Conservation (phyloP, 30 jellyfish, hydroid and myxozoan species). For the Haliclystus octoradiatus region DNA sequence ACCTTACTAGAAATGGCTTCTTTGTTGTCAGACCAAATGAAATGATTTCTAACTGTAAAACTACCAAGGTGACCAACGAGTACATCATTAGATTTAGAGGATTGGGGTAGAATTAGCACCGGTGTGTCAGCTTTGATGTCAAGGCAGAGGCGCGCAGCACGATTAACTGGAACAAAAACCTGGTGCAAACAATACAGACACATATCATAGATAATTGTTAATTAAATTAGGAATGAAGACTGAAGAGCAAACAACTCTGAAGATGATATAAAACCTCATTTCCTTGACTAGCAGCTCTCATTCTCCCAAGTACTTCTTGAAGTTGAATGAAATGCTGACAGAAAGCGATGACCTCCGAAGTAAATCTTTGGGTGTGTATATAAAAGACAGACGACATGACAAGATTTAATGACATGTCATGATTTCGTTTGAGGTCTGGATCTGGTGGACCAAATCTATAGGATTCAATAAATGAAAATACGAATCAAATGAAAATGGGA, state of each 20-base stretch:
- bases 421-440: slow-evolving; percentile 59
- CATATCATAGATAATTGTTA: too few relatives aligned
- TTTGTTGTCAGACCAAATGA: slow-evolving; percentile 70
- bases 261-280: slow-evolving; percentile 44
- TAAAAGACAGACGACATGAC: slow-evolving; percentile 82
- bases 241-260: background rate
- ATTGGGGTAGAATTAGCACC: slow-evolving; percentile 74
- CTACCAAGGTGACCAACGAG: slow-evolving; percentile 88
- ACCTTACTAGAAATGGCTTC: slow-evolving; percentile 62
- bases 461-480: too few relatives aligned
- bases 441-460: slow-evolving; percentile 80
- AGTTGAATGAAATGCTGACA: slow-evolving; percentile 87
- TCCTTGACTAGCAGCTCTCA: slow-evolving; percentile 94
- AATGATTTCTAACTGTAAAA: slow-evolving; percentile 50
- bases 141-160: slow-evolving; percentile 88
- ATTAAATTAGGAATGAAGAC: background rate
- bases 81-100: slow-evolving; percentile 49
- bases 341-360: slow-evolving; percentile 82
- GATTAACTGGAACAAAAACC: slow-evolving; percentile 70
- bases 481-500: too few relatives aligned
- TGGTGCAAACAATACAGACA: slow-evolving; percentile 1
- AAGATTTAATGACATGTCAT: slow-evolving; percentile 72
- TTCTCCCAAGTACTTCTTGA: slow-evolving; percentile 97
- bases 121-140: slow-evolving; percentile 86
- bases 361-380: slow-evolving; percentile 89